Percentiles rank a stretch among this genome's conserved stretches.
Conservation (phyloP, 2,888 invertebrate species). For the Drosophila basisetae region DNA sequence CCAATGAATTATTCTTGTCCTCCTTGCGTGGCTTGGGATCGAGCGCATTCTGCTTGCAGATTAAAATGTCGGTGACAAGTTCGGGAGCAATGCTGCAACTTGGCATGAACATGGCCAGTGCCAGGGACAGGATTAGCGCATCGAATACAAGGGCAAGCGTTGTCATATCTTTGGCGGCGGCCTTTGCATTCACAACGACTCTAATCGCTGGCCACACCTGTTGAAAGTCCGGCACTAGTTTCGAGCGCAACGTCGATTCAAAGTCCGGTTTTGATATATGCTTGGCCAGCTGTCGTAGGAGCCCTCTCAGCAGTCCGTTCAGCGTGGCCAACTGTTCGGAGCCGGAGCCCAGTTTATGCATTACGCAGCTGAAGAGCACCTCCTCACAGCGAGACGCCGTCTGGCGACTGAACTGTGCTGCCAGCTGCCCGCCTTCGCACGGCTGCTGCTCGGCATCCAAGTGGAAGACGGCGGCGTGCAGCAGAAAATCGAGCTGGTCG, state of each 20-base stretch:
- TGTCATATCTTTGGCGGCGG: not conserved
- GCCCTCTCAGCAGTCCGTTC: conserved; percentile 18
- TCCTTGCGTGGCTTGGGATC: not conserved
- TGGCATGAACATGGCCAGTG: conserved; percentile 33
- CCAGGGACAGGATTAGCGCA: conserved; percentile 50
- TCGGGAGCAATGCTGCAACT: conserved; percentile 12
- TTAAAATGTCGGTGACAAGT: conserved; percentile 45
- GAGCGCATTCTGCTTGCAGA: conserved; percentile 50
- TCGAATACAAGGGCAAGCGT: conserved; percentile 34
- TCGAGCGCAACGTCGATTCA: conserved; percentile 34
- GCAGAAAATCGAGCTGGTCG: conserved; percentile 29
- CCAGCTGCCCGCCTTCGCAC: conserved; percentile 26
- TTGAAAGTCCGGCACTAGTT: conserved; percentile 4
- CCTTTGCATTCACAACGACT: not conserved
- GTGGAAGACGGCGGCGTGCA: conserved; percentile 35
- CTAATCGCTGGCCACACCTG: conserved; percentile 37
- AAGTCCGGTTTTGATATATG: conserved; percentile 10
- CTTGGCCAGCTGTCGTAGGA: conserved; percentile 12
- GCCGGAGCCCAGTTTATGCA: conserved; percentile 18
- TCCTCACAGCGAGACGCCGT: conserved; percentile 51
- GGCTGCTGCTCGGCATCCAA: conserved; percentile 39
- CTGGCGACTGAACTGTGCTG: conserved; percentile 50
- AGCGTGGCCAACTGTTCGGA: conserved; percentile 2
- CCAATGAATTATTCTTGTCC: not conserved
- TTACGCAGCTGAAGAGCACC: conserved; percentile 40